Base-by-base conservation (phyloP, 2,888 invertebrate genomes). In the Ophion ellenae region DNA sequence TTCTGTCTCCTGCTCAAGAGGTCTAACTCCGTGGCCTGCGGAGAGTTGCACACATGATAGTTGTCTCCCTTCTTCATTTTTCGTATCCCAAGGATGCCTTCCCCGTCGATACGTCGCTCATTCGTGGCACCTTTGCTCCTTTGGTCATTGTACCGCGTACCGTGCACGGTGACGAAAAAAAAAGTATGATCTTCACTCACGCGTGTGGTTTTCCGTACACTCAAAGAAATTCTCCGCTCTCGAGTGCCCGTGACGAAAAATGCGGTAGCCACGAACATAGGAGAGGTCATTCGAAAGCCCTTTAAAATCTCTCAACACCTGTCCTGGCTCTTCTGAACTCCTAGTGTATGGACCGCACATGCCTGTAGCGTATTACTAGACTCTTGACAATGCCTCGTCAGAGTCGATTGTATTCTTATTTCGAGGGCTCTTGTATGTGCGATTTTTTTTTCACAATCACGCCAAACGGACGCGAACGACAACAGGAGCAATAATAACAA, bases 401-500 rank as follows among this genome's bases (percentile, higher is more conserved):
- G 74, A 83, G 86, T 86, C 83, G 83, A 86, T 86, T 86, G 86
- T 83, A 77, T 70, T 86, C 63, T 83, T 73, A 63, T 73, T 77
- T 83, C 69, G 57, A 77, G 84, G 40, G 45, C 40, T 40, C 11
- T 28, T 20, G 20, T 28, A 53, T 53, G 28, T 6, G 40, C 40
- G 5, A 40, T 9, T 40, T 36, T 36, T 36, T 36, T 7, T 36
- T 40, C 40, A 7, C 40, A 40, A 40, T 40, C 9, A 5, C 7
- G 40, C 1, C 6, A 40, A 40, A 40, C 40, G 6, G 40, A 40
- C 6, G 40, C 6, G 1, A 7, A 40, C 40, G 9, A 40, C 40
- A 7, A 40, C 7, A 40, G 40, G 32, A 32, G 40, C 40, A 40
- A 40, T 40, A 40, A 40, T 40, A 6, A n/a, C n/a, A n/a, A 40